A percentile compares a stretch with the other conserved stretches of the same genome.
Conservation (phyloP, 2,113 vertebrate genomes). For the Tachysurus fulvidraco region DNA sequence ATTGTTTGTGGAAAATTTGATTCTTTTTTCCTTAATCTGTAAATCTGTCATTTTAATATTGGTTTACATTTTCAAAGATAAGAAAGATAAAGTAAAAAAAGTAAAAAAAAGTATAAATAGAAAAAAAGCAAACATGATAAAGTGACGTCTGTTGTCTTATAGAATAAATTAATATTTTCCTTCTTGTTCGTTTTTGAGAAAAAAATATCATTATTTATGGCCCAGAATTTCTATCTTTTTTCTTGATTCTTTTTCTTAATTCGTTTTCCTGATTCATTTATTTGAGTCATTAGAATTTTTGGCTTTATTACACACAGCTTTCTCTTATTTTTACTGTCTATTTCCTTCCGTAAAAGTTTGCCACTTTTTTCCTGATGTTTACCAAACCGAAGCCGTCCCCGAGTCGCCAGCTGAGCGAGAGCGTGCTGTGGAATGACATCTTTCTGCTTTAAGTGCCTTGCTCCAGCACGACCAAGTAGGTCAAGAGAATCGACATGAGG, state of each 20-base stretch:
- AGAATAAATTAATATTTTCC: background rate
- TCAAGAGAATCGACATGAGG: conserved; percentile 76
- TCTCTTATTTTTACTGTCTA: background rate
- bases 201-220: background rate
- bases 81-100: background rate
- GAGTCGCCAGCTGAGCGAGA: conserved; percentile 46
- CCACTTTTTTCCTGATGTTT: conserved; percentile 2
- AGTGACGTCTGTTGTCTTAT: background rate
- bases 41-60: background rate
- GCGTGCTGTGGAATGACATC: conserved; percentile 55
- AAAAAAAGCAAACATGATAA: too few relatives aligned
- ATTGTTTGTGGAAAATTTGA: background rate
- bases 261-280: background rate
- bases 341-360: background rate
- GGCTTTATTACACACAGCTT: background rate
- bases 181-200: background rate
- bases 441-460: conserved; percentile 74
- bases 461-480: conserved; percentile 76
- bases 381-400: background rate
- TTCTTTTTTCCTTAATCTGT: background rate
- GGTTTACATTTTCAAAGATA: background rate
- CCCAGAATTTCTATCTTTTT: background rate
- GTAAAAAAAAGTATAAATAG: too few relatives aligned
- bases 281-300: background rate
- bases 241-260: background rate